Conservation (phyloP, 2,797 vertebrate genomes). For the Miichthys miiuy region DNA sequence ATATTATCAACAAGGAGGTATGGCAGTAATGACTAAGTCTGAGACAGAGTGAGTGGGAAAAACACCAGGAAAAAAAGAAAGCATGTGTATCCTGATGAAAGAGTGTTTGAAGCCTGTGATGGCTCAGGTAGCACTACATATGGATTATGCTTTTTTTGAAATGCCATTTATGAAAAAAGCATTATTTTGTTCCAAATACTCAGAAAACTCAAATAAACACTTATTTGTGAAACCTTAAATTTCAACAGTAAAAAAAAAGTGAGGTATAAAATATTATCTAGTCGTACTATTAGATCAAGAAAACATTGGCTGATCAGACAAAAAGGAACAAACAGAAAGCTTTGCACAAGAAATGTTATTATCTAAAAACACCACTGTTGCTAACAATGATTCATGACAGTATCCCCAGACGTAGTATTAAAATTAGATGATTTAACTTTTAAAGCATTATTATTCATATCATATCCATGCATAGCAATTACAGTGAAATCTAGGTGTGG, state of each 20-base stretch:
- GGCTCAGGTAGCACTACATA: conserved; percentile 9
- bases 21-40: conserved; percentile 41
- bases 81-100: conserved; percentile 31
- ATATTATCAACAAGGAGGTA: conserved; percentile 38
- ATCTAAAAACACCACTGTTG: background rate
- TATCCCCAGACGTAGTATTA: background rate
- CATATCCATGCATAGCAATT: too few relatives aligned
- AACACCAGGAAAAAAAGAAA: conserved; percentile 27
- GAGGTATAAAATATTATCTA: background rate
- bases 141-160: conserved; percentile 9
- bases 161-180: background rate
- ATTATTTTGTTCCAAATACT: background rate
- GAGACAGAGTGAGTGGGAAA: conserved; percentile 19
- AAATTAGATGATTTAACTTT: background rate
- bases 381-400: too few relatives aligned
- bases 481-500: background rate
- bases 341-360: background rate
- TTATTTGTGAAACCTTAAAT: background rate
- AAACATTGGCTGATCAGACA: background rate
- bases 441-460: background rate
- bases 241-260: background rate
- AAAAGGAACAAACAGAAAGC: background rate
- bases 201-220: background rate
- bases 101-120: conserved; percentile 32
- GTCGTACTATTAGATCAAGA: background rate